Conservation (phyloP, 1,140 invertebrate species). For the Scaptodrosophila lebanonensis region DNA sequence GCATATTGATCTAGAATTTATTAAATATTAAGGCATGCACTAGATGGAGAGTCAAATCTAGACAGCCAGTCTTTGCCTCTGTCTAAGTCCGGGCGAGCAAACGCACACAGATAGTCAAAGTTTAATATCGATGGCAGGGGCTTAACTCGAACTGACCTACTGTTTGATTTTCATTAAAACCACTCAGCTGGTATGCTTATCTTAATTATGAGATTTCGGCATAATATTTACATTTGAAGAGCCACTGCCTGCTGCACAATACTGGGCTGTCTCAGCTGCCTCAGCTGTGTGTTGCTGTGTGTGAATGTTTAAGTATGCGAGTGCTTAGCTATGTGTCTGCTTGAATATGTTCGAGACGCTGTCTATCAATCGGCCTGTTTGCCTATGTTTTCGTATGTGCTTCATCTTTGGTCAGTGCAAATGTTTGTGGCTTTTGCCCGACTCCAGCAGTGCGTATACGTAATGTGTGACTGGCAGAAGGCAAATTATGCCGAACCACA, state of each 20-base stretch:
- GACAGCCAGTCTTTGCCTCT: too few relatives aligned
- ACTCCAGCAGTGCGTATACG: conserved; percentile 40
- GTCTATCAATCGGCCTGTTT: too few relatives aligned
- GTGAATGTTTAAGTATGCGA: too few relatives aligned
- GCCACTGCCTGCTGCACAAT: conserved; percentile 37
- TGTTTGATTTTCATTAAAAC: conserved; percentile 73
- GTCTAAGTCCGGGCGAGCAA: too few relatives aligned
- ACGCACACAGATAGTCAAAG: neutral
- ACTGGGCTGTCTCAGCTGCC: conserved; percentile 11
- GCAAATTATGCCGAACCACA: conserved; percentile 9
- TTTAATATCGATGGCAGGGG: conserved; percentile 8
- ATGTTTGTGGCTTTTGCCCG: conserved; percentile 47
- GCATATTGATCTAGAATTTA: conserved; percentile 28
- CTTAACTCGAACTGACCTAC: conserved; percentile 26
- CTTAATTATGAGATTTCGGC: conserved; percentile 69
- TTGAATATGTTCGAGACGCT: too few relatives aligned
- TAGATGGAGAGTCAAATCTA: too few relatives aligned
- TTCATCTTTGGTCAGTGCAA: conserved; percentile 23
- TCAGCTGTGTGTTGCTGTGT: too few relatives aligned
- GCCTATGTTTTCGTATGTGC: too few relatives aligned
- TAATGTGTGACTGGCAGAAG: conserved; percentile 11
- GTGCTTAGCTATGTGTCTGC: too few relatives aligned
- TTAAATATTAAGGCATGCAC: conserved; percentile 44
- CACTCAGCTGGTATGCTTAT: conserved; percentile 57
- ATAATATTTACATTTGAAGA: conserved; percentile 60